These are phyloP conservation scores for Heterotis niloticus DNA, from an alignment of 2,113 vertebrate species.

Conservation along the genomic window DNA sequence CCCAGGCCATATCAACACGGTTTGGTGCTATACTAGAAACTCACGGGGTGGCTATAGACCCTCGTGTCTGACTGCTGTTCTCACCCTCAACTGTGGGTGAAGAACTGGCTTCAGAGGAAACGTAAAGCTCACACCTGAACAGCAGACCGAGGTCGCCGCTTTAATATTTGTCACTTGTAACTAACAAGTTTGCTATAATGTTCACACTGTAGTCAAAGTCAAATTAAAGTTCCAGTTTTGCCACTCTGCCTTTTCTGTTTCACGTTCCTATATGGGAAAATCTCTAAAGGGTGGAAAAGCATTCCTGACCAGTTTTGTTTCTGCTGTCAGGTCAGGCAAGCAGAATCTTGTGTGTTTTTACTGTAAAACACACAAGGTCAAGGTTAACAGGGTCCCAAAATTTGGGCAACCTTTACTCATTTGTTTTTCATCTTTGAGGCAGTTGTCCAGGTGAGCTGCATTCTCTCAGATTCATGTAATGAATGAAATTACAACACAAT, in stretches of 20 bases:
- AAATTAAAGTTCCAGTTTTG: slow-evolving; percentile 60
- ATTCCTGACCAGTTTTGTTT: too few relatives aligned
- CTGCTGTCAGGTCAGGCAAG: too few relatives aligned
- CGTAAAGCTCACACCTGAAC: slow-evolving; percentile 32
- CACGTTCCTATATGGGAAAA: not conserved
- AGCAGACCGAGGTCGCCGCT: slow-evolving; percentile 45
- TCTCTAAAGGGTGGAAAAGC: not conserved
- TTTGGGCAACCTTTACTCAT: too few relatives aligned
- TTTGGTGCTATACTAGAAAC: slow-evolving; percentile 46
- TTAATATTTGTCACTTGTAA: slow-evolving; percentile 53
- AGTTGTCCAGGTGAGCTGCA: too few relatives aligned
- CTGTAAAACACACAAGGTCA: too few relatives aligned
- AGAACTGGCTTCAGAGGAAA: slow-evolving; percentile 28
- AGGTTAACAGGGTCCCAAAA: too few relatives aligned
- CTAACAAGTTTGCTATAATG: slow-evolving; percentile 59
- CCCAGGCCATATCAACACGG: slow-evolving; percentile 28
- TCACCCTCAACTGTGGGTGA: slow-evolving; percentile 26
- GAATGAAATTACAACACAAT: too few relatives aligned
- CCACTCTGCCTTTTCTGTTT: slow-evolving; percentile 35
- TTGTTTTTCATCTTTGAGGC: too few relatives aligned
- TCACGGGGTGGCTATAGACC: slow-evolving; percentile 31
- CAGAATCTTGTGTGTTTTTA: too few relatives aligned
- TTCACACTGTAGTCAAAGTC: slow-evolving; percentile 56
- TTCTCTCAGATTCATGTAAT: too few relatives aligned
- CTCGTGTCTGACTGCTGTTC: slow-evolving; percentile 20